Evolutionary conservation across 2,888 invertebrate species (phyloP).

Genomic region (Silvanus unidentatus): DNA sequence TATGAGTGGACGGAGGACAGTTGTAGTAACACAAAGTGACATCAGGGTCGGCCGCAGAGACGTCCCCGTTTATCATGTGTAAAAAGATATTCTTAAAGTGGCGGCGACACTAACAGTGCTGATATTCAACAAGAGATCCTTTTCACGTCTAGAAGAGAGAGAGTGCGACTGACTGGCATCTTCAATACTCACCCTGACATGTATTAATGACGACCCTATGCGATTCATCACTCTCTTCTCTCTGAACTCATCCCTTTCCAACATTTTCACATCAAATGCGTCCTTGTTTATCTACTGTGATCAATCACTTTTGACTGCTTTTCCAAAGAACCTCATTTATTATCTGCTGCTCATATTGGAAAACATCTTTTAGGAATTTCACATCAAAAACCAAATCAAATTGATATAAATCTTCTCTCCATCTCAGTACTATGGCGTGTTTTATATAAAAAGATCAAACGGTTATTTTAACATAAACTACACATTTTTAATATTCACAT

Average conservation of each 20-base stretch:
- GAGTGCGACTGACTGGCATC: slow-evolving; percentile 41
- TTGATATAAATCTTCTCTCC: slow-evolving; percentile 11
- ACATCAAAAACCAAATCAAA: slow-evolving; percentile 31
- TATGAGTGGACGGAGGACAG: slow-evolving; percentile 31
- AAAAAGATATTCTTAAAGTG: slow-evolving; percentile 22
- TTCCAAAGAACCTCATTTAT: slow-evolving; percentile 48
- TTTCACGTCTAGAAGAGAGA: slow-evolving; percentile 17
- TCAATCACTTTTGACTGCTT: slow-evolving; percentile 48
- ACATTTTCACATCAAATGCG: slow-evolving; percentile 44
- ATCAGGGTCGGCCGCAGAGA: slow-evolving; percentile 32
- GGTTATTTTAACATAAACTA: slow-evolving; percentile 3
- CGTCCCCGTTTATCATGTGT: slow-evolving; percentile 25
- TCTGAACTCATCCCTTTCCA: slow-evolving; percentile 18
- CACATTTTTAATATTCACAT: slow-evolving; percentile 3
- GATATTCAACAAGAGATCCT: slow-evolving; percentile 20
- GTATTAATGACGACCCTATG: slow-evolving; percentile 47
- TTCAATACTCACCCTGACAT: slow-evolving; percentile 46
- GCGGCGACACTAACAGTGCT: slow-evolving; percentile 7
- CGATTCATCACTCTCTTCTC: slow-evolving; percentile 48
- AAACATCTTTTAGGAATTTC: slow-evolving; percentile 36
- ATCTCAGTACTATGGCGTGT: not conserved
- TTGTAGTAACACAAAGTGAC: slow-evolving; percentile 32
- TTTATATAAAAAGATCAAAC: slow-evolving; percentile 2
- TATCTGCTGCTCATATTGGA: slow-evolving; percentile 39
- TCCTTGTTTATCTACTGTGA: slow-evolving; percentile 46